These are phyloP conservation scores for Phthorimaea operculella DNA, from an alignment of 1,140 invertebrate species.

Conservation along the genomic window DNA sequence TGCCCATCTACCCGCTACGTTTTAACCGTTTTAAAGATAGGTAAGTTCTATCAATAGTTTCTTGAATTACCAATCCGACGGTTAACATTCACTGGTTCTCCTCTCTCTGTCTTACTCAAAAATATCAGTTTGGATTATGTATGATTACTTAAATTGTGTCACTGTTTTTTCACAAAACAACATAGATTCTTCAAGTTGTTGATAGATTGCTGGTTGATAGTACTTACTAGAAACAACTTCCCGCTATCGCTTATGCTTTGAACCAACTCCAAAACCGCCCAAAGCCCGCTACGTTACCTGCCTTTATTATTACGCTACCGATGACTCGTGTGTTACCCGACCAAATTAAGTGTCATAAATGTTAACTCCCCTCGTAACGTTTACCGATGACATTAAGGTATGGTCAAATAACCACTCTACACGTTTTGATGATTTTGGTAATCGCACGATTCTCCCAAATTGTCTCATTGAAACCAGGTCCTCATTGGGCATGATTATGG, in stretches of 20 bases:
- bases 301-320: conserved; percentile 46
- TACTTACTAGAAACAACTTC: background rate
- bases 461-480: background rate
- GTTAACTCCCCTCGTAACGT: conserved; percentile 42
- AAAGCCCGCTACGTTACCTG: conserved; percentile 39
- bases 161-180: too few species aligned
- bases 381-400: conserved; percentile 20
- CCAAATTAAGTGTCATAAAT: conserved; percentile 58
- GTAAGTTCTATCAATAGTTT: too few species aligned
- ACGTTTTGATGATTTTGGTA: background rate
- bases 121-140: too few species aligned
- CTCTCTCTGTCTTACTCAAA: too few species aligned
- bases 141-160: too few species aligned
- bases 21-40: too few species aligned
- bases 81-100: too few species aligned
- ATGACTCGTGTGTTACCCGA: conserved; percentile 31
- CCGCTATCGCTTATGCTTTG: background rate
- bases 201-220: too few species aligned
- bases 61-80: too few species aligned
- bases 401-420: conserved; percentile 3
- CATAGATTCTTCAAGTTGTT: too few species aligned
- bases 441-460: background rate
- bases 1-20: too few species aligned
- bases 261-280: conserved; percentile 20
- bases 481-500: background rate